Evolutionary conservation across 2,888 invertebrate genomes (phyloP), one percentile per base, ranked within the genome.

Genomic region (Lissocephala sabroskyi): DNA sequence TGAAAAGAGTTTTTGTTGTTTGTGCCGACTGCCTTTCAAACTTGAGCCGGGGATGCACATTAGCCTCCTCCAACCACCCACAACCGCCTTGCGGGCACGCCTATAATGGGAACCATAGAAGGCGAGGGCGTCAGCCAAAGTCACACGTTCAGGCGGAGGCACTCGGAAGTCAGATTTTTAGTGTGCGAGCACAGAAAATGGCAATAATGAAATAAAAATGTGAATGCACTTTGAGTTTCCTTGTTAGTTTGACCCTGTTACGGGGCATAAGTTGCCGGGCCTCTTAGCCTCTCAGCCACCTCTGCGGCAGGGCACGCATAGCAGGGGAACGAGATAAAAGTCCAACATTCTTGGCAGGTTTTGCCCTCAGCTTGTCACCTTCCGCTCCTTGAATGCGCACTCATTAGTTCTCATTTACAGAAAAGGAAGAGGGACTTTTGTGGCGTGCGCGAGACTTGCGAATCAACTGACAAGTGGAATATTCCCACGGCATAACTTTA

Each of bases 181-280:
- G 42, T 44, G 26, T 44, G 29, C 28, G 42, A 29, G 45, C 62
- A 45, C 49, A 56, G 53, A 56, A 57, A 62, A 54, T 51, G 50
- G 64, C 56, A 68, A 75, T 68, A 68, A 68, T 78, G 73, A 75
- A 78, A 68, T 66, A 66, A 67, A 73, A 77, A 65, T 65, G 74
- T 67, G 63, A 75, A 79, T 79, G 79, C 58, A 73, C 77, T 79
- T 76, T 76, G 68, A 79, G 63, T 74, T 73, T 73, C 73, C 79
- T 60, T 51, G 78, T 70, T 50, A 52, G 56, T 76, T 68, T 79
- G 77, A 74, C 70, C 79, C 74, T 65, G 55, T 77, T 68, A 56
- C 10, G 11, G 47, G 36, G 32, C 43, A 17, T 10, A 18, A 41
- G 5, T 19, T 19, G 17, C 23, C n/a, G 10, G 3, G 3, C 13